Conservation (phyloP, 1,140 invertebrate species). For the Drosophila sucinea region DNA sequence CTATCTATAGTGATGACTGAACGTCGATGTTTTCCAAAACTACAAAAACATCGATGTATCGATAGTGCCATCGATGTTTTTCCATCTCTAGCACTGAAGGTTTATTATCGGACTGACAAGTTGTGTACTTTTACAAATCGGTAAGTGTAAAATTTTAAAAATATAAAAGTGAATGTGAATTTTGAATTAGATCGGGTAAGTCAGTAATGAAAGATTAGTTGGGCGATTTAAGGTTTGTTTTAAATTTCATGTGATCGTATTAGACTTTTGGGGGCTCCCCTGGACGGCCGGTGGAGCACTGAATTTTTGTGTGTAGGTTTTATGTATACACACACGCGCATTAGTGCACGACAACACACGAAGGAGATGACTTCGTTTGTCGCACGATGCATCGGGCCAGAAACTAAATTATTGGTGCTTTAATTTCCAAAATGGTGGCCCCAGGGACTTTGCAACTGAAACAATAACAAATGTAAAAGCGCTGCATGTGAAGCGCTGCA, state of each 20-base stretch:
- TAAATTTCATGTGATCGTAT: neutral
- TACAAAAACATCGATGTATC: too few species aligned
- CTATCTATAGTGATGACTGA: too few species aligned
- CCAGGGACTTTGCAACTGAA: constrained; percentile 31
- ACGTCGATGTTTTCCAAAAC: too few species aligned
- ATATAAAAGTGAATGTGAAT: neutral
- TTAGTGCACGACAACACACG: constrained; percentile 32
- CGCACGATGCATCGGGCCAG: constrained; percentile 52
- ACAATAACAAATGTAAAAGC: constrained; percentile 42
- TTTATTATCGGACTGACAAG: neutral
- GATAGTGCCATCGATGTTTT: too few species aligned
- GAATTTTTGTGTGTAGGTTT: constrained; percentile 40
- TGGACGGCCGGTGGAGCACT: constrained; percentile 58
- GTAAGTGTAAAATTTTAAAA: neutral
- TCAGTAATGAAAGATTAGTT: neutral
- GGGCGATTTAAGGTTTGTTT: neutral
- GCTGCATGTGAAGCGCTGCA: constrained; percentile 6
- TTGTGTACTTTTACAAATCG: neutral
- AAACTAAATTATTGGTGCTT: constrained; percentile 44
- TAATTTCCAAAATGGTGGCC: constrained; percentile 69
- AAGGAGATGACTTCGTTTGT: constrained; percentile 60
- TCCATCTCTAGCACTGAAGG: neutral
- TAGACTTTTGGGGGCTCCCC: constrained; percentile 28
- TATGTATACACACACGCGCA: constrained; percentile 65
- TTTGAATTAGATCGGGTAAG: neutral